Evolutionary conservation across 2,797 vertebrate species (phyloP).

Genomic region (Clarias laeviceps): DNA sequence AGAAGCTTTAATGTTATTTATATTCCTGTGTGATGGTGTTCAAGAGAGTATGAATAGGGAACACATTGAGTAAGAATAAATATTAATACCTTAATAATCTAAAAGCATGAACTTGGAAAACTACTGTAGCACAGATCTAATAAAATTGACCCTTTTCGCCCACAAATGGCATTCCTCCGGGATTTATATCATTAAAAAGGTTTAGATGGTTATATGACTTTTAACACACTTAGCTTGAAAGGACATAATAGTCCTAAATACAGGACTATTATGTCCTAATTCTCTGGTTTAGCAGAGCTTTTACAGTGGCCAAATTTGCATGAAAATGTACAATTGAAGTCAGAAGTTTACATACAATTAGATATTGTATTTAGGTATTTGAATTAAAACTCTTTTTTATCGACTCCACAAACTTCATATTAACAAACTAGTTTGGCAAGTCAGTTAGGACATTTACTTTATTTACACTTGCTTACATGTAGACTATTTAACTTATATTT

Average conservation of each 20-base stretch:
- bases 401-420: too few species aligned
- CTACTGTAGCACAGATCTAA: neutral
- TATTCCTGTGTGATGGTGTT: slow-evolving; percentile 25
- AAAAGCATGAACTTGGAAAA: neutral
- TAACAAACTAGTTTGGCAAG: too few species aligned
- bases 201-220: slow-evolving; percentile 28
- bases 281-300: neutral
- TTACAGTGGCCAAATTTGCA: neutral
- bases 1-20: slow-evolving; percentile 18
- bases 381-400: too few species aligned
- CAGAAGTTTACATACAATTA: too few species aligned
- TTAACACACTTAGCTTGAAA: slow-evolving; percentile 26
- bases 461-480: too few species aligned
- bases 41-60: neutral
- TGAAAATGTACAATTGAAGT: neutral
- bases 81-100: neutral
- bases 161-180: slow-evolving; percentile 12
- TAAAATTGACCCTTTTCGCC: neutral
- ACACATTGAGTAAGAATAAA: neutral
- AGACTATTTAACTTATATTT: too few species aligned
- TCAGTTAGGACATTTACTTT: too few species aligned
- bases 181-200: slow-evolving; percentile 41
- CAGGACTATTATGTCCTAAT: neutral
- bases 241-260: neutral
- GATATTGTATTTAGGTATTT: too few species aligned